phyloP scores from a whole-genome alignment of 2,888 invertebrate genomes.

The Drosophila villosipedis region DNA sequence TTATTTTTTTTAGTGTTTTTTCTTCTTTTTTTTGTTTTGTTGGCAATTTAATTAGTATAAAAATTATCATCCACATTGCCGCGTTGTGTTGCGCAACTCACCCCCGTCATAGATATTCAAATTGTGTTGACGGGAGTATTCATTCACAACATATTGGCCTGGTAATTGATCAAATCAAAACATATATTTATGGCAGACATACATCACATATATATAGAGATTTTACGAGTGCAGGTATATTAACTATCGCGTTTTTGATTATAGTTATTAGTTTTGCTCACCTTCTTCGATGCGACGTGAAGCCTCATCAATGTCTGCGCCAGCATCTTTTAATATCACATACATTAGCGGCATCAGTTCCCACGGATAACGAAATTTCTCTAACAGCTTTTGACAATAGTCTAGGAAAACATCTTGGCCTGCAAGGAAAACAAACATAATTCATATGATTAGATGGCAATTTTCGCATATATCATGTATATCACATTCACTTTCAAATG shows the following conservation, averaged over 20 bases:
- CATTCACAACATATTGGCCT: conserved; percentile 91
- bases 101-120: conserved; percentile 91
- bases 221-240: background rate
- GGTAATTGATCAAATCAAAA: conserved; percentile 56
- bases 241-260: too few species aligned
- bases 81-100: conserved; percentile 90
- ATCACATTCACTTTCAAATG: background rate
- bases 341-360: conserved; percentile 93
- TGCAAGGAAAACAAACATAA: conserved; percentile 79
- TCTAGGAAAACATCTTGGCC: conserved; percentile 88
- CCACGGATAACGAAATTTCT: conserved; percentile 92
- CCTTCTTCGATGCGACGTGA: conserved; percentile 92
- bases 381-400: conserved; percentile 90
- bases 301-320: conserved; percentile 91
- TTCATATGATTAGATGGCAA: conserved; percentile 5
- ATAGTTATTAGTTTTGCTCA: conserved; percentile 81
- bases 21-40: conserved; percentile 17
- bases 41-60: conserved; percentile 56
- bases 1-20: conserved; percentile 10
- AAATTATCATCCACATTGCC: conserved; percentile 92
- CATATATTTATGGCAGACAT: conserved; percentile 35
- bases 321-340: conserved; percentile 91
- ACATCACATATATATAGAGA: background rate
- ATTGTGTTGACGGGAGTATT: conserved; percentile 91
- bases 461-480: background rate